Conservation (phyloP, 2,797 vertebrate genomes). For the Cheirogaleus major region DNA sequence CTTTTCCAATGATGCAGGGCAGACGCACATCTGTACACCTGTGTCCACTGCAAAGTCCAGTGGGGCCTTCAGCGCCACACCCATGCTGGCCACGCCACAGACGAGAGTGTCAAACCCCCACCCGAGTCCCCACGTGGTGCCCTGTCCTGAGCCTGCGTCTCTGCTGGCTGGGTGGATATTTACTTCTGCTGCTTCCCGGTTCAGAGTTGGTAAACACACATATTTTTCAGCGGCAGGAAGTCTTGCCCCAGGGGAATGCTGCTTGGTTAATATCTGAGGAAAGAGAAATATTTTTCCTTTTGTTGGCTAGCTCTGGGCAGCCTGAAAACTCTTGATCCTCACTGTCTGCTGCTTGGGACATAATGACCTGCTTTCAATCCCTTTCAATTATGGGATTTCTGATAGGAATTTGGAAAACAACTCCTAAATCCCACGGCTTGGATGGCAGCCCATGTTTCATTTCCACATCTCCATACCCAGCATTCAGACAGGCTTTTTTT, state of each 20-base stretch:
- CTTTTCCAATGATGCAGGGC: not conserved
- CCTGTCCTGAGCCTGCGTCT: not conserved
- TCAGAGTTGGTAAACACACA: not conserved
- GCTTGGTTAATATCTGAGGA: not conserved
- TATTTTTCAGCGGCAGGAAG: constrained; percentile 1
- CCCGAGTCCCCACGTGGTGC: not conserved
- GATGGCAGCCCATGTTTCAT: constrained; percentile 11
- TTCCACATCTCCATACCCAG: not conserved
- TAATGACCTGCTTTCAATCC: constrained; percentile 67
- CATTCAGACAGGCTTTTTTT: not conserved
- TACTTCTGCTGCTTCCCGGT: not conserved
- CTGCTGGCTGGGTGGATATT: not conserved
- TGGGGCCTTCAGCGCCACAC: not conserved
- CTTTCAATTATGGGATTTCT: constrained; percentile 60
- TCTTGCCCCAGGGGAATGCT: not conserved
- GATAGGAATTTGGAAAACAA: constrained; percentile 68
- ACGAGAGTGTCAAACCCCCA: not conserved
- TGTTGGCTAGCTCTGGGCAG: constrained; percentile 41
- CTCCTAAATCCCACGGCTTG: constrained; percentile 36
- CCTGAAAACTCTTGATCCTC: constrained; percentile 46
- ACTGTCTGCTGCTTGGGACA: constrained; percentile 44
- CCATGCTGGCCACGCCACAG: not conserved
- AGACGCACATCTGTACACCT: not conserved
- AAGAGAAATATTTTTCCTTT: constrained; percentile 41
- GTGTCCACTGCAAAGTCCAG: not conserved